phyloP scores from a whole-genome alignment of 2,888 invertebrate species.

The Ctenicera cuprea region DNA sequence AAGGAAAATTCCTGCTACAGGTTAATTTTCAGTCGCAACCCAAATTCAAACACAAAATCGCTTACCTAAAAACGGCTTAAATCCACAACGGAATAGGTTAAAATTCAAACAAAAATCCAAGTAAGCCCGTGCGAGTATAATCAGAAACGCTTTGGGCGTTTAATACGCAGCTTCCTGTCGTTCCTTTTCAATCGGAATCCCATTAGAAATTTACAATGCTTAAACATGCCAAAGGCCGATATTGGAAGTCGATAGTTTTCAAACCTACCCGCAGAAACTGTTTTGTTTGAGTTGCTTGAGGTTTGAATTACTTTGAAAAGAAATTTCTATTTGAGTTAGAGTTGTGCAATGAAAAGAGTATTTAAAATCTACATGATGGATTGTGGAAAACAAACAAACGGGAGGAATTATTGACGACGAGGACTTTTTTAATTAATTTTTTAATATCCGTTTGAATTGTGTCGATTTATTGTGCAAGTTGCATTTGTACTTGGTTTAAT shows the following conservation, averaged over 20 bases:
- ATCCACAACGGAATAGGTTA: neutral
- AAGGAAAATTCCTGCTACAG: too few relatives aligned
- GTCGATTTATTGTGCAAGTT: neutral
- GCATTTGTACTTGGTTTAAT: neutral
- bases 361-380: neutral
- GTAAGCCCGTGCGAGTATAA: neutral
- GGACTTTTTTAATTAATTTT: slow-evolving; percentile 13
- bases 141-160: neutral
- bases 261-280: slow-evolving; percentile 1
- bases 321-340: slow-evolving; percentile 4
- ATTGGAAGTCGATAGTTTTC: slow-evolving; percentile 25
- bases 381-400: neutral
- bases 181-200: slow-evolving; percentile 9
- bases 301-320: slow-evolving; percentile 11
- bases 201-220: slow-evolving; percentile 10
- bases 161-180: slow-evolving; percentile 4
- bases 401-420: neutral
- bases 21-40: neutral
- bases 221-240: slow-evolving; percentile 11
- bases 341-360: neutral
- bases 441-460: slow-evolving; percentile 3
- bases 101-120: slow-evolving; percentile 5
- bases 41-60: slow-evolving; percentile 10
- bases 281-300: slow-evolving; percentile 22
- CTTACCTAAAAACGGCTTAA: neutral